phyloP scores from a whole-genome alignment of 1,140 invertebrate species.

The Lordiphosa stackelbergi region DNA sequence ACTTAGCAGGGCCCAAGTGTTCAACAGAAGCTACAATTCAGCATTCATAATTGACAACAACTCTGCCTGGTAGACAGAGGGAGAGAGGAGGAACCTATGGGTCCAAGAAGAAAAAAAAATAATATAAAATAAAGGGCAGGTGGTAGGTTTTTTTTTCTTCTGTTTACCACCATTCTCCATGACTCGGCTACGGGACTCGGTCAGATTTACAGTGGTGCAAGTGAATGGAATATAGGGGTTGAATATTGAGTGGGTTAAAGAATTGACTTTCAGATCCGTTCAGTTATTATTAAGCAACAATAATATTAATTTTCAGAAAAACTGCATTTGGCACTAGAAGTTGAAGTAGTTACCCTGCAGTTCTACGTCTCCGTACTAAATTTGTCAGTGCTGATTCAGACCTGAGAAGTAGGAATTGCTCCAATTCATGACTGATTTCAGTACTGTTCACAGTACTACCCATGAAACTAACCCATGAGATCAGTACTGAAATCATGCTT shows the following conservation, averaged over 20 bases:
- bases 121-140: constrained; percentile 65
- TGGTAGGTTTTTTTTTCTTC: constrained; percentile 60
- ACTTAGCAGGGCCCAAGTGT: constrained; percentile 70
- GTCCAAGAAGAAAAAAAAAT: constrained; percentile 48
- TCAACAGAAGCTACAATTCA: constrained; percentile 75
- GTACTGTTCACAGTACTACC: no score
- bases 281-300: no score
- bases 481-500: no score
- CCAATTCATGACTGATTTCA: no score
- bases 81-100: constrained; percentile 27
- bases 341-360: no score
- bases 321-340: no score
- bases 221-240: not conserved
- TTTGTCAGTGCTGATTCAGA: no score
- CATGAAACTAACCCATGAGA: no score
- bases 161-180: constrained; percentile 37
- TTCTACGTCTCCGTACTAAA: no score
- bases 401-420: no score
- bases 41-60: constrained; percentile 72
- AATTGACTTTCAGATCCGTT: no score
- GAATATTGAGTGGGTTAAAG: not conserved
- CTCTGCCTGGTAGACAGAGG: constrained; percentile 7
- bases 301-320: no score
- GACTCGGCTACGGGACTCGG: constrained; percentile 54
- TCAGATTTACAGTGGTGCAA: constrained; percentile 65